Base-by-base conservation (phyloP, 2,888 invertebrate genomes). In the Teleiodes luculella region DNA sequence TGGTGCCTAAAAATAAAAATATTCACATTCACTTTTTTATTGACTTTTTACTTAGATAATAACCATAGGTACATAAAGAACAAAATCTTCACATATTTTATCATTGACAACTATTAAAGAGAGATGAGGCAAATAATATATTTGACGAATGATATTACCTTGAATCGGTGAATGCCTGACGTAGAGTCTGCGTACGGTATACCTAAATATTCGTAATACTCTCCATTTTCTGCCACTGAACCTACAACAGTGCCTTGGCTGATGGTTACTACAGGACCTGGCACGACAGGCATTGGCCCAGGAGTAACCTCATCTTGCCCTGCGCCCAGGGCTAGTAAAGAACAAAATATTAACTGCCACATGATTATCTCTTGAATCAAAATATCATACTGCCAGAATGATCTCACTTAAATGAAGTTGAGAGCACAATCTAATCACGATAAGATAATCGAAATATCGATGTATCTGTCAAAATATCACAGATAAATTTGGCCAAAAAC, bases 151-250 rank as follows among this genome's bases (percentile, higher is more conserved):
- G 8, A 35, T 46, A 43, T 65, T 69, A 87, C 87, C 81, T 83
- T 85, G 57, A 85, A 88, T 54, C 88, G 70, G 54, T 86, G 73
- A 28, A 37, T 65, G 16, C 87, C 86, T 3, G 84, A 72, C 0
- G 88, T 86, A 1, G 84, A 73, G 56, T 80, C 87, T 16, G 85
- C 88, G 52, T 82, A 87, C 0, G 87, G 88, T 55, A 88, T 86
- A 1, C 88, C 88, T 61, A 80, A 63, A 57, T 84, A 88, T 54
- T 80, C 77, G 36, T 60, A 76, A 59, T 76, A 79, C 14, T 63
- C 55, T 3, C 79, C 77, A 63, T 78, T 71, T 1, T 57, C 14
- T 10, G 75, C 67, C 0, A 57, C 33, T n/a, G 74, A 65, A 1
- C 88, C 88, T 3, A 74, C 48, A 0, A 87, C 76, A 1, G 60